phyloP scores from a whole-genome alignment of 2,113 vertebrate genomes.

The Paratilapia polleni region DNA sequence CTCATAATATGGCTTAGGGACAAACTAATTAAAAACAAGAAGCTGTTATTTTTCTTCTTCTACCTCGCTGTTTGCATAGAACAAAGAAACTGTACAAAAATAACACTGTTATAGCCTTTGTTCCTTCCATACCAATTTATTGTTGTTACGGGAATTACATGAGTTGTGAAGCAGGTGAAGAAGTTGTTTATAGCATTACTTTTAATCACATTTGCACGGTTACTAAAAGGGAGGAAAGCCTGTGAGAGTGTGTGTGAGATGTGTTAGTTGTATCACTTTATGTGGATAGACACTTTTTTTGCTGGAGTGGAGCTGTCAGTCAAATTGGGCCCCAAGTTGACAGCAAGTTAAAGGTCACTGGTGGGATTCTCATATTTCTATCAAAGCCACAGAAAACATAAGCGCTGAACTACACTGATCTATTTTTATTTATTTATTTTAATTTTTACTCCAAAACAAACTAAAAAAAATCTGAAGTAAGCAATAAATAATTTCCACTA shows the following conservation, averaged over 20 bases:
- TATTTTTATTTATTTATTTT: no score
- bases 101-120: neutral
- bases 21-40: slow-evolving; percentile 22
- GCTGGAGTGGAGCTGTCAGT: slow-evolving; percentile 4
- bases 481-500: neutral
- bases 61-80: neutral
- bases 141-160: neutral
- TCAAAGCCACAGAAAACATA: neutral
- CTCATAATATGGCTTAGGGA: neutral
- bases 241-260: neutral
- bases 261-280: neutral
- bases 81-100: neutral
- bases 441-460: neutral
- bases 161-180: slow-evolving; percentile 27
- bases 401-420: neutral
- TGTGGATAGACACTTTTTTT: neutral
- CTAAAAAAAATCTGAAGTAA: neutral
- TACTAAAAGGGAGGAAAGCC: neutral
- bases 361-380: neutral
- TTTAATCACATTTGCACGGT: neutral
- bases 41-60: neutral
- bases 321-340: neutral
- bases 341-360: neutral
- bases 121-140: neutral
- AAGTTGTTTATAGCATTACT: neutral